A percentile compares a stretch with the other conserved stretches of the same genome.
Conservation (phyloP, 1,140 invertebrate genomes). For the Mamestra configurata region DNA sequence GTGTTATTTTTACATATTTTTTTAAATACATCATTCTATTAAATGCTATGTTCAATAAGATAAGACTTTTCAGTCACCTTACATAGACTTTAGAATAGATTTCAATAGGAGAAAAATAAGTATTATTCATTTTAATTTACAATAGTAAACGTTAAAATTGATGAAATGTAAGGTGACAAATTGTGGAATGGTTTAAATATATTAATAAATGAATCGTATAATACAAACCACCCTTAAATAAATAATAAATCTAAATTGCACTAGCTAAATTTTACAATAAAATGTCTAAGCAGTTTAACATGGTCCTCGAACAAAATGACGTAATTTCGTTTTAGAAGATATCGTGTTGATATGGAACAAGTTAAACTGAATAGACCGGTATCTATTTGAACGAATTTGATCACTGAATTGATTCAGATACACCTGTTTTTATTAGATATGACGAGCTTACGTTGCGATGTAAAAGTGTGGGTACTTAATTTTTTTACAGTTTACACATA, state of each 20-base stretch:
- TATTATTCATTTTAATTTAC: conserved; percentile 18
- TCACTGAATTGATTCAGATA: conserved; percentile 40
- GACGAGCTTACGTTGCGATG: conserved; percentile 24
- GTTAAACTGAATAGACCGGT: conserved; percentile 35
- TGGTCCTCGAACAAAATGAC: background rate
- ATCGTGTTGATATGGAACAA: background rate
- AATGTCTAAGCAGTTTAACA: conserved; percentile 40
- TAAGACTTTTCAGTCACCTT: conserved; percentile 33
- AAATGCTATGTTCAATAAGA: conserved; percentile 39
- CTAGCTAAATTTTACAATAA: conserved; percentile 63
- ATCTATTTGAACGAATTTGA: conserved; percentile 49
- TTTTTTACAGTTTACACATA: too few species aligned
- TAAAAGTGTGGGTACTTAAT: background rate
- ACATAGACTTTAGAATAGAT: conserved; percentile 24
- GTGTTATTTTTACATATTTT: background rate
- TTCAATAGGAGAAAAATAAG: conserved; percentile 33
- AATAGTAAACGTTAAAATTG: conserved; percentile 35
- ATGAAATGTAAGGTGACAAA: conserved; percentile 51
- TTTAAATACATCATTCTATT: conserved; percentile 33
- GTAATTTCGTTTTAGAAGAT: background rate
- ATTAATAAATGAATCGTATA: conserved; percentile 59
- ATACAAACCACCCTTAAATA: conserved; percentile 69
- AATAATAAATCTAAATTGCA: conserved; percentile 72
- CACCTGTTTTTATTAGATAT: conserved; percentile 29
- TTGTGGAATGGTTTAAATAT: conserved; percentile 70